Conservation (phyloP, 2,797 vertebrate genomes). For the Sylvilagus floridanus region DNA sequence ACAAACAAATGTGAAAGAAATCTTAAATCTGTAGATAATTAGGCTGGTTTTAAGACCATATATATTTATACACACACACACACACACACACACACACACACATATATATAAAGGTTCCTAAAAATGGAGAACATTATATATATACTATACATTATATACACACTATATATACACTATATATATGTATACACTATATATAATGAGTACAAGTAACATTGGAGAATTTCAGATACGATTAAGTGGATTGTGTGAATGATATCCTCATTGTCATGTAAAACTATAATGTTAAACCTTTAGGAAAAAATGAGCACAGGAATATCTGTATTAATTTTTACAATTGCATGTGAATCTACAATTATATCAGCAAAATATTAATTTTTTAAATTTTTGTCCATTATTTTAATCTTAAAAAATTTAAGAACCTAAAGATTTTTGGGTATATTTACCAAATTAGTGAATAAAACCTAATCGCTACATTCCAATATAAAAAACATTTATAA, state of each 20-base stretch:
- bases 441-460: not conserved
- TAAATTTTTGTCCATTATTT: not conserved
- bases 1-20: not conserved
- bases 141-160: too few species aligned
- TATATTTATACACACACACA: not conserved
- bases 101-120: not conserved
- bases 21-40: not conserved
- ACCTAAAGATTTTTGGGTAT: not conserved
- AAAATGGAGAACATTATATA: not conserved
- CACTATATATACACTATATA: not conserved
- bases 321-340: not conserved
- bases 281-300: not conserved
- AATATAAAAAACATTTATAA: not conserved
- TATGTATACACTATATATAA: not conserved
- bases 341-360: not conserved
- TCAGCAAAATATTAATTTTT: not conserved
- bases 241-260: not conserved
- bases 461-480: not conserved
- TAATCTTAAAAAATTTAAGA: conserved; percentile 15
- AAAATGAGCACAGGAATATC: not conserved
- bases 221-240: not conserved
- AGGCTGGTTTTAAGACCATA: not conserved
- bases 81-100: too few species aligned
- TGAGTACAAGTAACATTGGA: not conserved
- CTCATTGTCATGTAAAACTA: not conserved